Base-by-base conservation (phyloP, 2,888 invertebrate genomes). In the Synergus umbraculus region DNA sequence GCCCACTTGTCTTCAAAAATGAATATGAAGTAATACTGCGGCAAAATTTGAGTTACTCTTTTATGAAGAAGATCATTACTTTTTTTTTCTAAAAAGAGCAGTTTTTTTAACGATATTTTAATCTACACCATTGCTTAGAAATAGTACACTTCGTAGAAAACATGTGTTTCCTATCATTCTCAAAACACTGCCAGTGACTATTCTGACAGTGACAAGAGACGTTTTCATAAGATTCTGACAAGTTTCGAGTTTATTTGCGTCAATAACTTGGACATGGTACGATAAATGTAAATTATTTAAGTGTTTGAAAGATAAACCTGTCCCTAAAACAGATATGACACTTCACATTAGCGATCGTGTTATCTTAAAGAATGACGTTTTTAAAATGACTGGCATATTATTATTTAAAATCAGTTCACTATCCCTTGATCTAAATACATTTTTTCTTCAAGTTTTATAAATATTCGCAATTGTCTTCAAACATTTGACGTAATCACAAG, bases 91-190 rank as follows among this genome's bases (percentile, higher is more conserved):
- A 54, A 54, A 2, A 54, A 54, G 12, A 18, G 43, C 18, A 12
- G 5, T 22, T 65, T 37, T 43, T 60, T 64, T 65, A 41, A 22
- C 13, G 22, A 67, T 46, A 13, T 41, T 67, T 67, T 18, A 67
- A 44, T 13, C 22, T 46, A 46, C 67, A 18, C 22, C 13, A 7
- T 22, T 43, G 44, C 46, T 29, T 67, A 5, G 44, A 67, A 67
- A 67, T 67, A 67, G 67, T 67, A 13, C 22, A 46, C 44, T 67
- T 67, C 67, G 44, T 22, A 44, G 67, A 67, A 67, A 67, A 67
- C 67, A 67, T 67, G 67, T 67, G 67, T 67, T 67, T 67, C 46
- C 67, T 67, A 67, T 67, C 67, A 67, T 67, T 49, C 46, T 43
- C 67, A 46, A 67, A 67, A 46, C 22, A 67, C 46, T 67, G 67